Conservation (phyloP, 2,888 invertebrate species). For the Arrhopalites spinosus region DNA sequence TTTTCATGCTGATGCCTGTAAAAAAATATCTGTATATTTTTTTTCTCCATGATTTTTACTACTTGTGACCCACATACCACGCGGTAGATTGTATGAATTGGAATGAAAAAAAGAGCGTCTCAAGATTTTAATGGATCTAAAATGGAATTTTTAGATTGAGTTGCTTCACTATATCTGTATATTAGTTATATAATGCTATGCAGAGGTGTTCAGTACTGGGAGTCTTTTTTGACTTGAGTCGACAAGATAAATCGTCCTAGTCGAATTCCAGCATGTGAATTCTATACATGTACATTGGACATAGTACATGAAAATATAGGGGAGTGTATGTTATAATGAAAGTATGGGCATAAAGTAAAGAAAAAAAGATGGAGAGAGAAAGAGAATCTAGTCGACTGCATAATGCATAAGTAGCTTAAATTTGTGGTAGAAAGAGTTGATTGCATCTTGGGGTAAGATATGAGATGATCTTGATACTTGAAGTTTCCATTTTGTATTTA, state of each 20-base stretch:
- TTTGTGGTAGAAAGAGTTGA: constrained; percentile 50
- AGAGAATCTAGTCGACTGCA: constrained; percentile 25
- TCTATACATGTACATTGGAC: too few relatives aligned
- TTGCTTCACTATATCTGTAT: background rate
- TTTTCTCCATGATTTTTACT: constrained; percentile 6
- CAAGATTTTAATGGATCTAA: constrained; percentile 17
- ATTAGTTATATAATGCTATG: background rate
- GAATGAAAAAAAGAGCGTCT: background rate
- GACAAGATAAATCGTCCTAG: constrained; percentile 29
- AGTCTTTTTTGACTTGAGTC: background rate
- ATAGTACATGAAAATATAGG: too few relatives aligned
- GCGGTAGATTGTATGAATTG: background rate
- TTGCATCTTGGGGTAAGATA: constrained; percentile 49
- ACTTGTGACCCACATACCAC: background rate
- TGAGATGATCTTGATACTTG: constrained; percentile 48
- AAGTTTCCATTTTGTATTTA: constrained; percentile 52
- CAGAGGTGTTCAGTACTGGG: background rate
- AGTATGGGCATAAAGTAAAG: too few relatives aligned
- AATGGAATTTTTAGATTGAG: constrained; percentile 33
- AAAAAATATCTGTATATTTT: constrained; percentile 2
- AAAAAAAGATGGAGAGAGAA: too few relatives aligned
- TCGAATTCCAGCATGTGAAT: background rate
- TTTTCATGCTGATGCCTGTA: too few relatives aligned
- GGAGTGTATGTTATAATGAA: too few relatives aligned
- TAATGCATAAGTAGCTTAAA: constrained; percentile 49